Evolutionary conservation across 2,113 vertebrate genomes (phyloP).

Genomic region (Ciconia stormi): DNA sequence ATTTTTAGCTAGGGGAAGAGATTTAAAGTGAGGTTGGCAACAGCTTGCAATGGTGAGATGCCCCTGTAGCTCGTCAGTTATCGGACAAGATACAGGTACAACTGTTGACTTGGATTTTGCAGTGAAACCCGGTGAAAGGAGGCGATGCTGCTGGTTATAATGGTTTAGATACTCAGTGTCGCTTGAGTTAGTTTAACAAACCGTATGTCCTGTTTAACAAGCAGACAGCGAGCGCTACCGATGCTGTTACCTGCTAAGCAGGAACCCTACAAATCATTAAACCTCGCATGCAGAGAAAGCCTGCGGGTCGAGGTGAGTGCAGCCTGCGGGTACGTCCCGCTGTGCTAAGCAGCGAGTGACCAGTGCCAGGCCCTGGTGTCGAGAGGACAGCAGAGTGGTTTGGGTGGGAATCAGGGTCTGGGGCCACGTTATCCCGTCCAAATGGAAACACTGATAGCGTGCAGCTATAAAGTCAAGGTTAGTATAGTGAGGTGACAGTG

Average conservation of each 20-base stretch:
- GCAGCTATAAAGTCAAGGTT: not conserved
- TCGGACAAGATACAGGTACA: not conserved
- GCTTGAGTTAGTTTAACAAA: not conserved
- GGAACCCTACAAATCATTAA: not conserved
- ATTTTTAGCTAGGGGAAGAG: not conserved
- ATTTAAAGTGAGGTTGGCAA: not conserved
- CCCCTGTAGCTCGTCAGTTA: rapidly evolving
- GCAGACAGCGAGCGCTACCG: not conserved
- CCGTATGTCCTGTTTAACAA: too few species aligned
- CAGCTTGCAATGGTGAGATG: not conserved
- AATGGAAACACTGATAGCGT: rapidly evolving
- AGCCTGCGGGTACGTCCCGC: not conserved
- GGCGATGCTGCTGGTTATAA: not conserved
- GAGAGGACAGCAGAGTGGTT: not conserved
- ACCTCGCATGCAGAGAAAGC: not conserved
- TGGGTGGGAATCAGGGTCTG: not conserved
- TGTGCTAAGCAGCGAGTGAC: not conserved
- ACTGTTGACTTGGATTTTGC: not conserved
- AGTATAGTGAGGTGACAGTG: not conserved
- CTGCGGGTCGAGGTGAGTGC: not conserved
- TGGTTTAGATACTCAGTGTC: not conserved
- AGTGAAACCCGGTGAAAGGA: not conserved
- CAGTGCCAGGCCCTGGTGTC: not conserved
- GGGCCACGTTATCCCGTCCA: not conserved
- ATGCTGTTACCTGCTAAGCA: not conserved